Conservation (phyloP, 2,888 invertebrate species). For the Lasioglossum villosulum region DNA sequence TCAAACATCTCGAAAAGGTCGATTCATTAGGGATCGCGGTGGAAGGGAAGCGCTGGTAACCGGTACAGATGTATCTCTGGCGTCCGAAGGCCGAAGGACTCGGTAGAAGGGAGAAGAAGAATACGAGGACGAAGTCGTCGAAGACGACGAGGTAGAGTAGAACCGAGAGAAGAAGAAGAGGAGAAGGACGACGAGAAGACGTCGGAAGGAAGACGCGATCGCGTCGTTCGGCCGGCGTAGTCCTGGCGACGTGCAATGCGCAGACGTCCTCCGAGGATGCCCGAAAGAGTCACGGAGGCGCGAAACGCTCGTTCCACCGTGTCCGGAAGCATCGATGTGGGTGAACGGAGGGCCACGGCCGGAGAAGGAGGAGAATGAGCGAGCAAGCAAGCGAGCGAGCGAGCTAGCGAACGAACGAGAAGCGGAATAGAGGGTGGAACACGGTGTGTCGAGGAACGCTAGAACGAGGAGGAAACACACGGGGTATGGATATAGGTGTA, state of each 20-base stretch:
- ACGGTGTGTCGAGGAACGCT: neutral
- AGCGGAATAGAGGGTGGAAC: constrained; percentile 28
- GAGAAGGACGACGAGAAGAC: neutral
- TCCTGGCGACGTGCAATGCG: constrained; percentile 52
- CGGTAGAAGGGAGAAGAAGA: neutral
- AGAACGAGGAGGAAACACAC: constrained; percentile 30
- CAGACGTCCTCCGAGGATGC: constrained; percentile 66
- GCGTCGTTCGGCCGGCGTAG: constrained; percentile 11
- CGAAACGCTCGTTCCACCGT: constrained; percentile 61
- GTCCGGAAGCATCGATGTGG: constrained; percentile 71
- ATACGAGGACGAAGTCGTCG: neutral
- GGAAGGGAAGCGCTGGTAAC: constrained; percentile 23
- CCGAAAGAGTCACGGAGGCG: constrained; percentile 58
- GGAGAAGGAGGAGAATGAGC: constrained; percentile 39
- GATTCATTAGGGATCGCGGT: constrained; percentile 31
- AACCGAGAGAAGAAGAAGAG: neutral
- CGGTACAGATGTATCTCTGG: constrained; percentile 37
- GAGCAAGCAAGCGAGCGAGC: too few species aligned
- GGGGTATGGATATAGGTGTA: constrained; percentile 27
- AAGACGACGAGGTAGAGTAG: neutral
- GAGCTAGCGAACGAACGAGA: constrained; percentile 44
- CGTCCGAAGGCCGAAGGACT: neutral
- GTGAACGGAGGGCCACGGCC: constrained; percentile 51
- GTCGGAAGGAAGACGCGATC: neutral
- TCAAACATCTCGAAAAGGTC: constrained; percentile 45